Base-by-base conservation (phyloP, 2,113 vertebrate species). In the Heteronetta atricapilla region DNA sequence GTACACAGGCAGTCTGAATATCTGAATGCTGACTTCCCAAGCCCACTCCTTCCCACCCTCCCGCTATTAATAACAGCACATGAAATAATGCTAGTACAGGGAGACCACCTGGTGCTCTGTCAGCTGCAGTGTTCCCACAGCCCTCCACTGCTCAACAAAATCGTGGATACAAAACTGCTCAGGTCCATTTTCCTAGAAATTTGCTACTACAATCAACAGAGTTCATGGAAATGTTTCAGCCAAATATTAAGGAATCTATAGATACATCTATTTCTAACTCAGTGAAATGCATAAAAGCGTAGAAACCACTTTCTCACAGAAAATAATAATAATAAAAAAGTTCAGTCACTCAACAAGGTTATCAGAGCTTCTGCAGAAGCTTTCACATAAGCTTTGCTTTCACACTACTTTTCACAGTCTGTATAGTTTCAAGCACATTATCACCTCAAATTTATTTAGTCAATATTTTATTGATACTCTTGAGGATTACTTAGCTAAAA, bases 391-490 rank as follows among this genome's bases (percentile, higher is more conserved):
- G 21, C 13, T 76, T 89, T 76, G 22, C 22, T 90, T 89, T 84
- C 67, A 93, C 58, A 76, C 22, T 73, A 26, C 62, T 69, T 55
- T 68, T 55, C 79, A 73, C 22, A 17, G 29, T 84, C n/a, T 60
- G 82, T 28, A 11, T 58, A 33, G 36, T 82, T 93, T 66, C 6
- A 3, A 76, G 50, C 58, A 90, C 62, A 75, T 90, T 74, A 63
- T 46, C 25, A 38, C 66, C 33, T 95, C 36, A 76, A 48, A 82
- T 62, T 73, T 66, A 87, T 85, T 87, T 92, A 3, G 66, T 33
- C 21, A 68, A 21, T 66, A 91, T 85, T 88, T 82, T 92, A 63
- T 23, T 69, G 66, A 62, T 90, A 85, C 85, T 92, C 31, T n/a
- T 55, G 28, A 79, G 66, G 44, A 79, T 62, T 82, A n/a, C 58